phyloP scores from a whole-genome alignment of 2,797 vertebrate species.

The Rhinichthys osculus region DNA sequence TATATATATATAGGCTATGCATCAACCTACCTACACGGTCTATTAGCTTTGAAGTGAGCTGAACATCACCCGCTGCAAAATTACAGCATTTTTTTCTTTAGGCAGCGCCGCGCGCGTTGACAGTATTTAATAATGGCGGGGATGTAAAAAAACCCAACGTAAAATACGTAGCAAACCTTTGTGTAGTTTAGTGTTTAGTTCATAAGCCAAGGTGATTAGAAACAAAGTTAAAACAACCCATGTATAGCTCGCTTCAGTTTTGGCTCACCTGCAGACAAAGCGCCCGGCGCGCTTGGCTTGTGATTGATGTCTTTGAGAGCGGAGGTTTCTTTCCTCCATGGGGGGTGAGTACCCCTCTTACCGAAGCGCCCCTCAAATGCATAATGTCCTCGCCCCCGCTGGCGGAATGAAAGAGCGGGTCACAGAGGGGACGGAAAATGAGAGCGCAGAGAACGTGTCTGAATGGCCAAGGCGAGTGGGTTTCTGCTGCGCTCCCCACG shows the following conservation, averaged over 20 bases:
- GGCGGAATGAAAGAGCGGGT: constrained; percentile 50
- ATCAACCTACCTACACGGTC: neutral
- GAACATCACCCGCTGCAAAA: neutral
- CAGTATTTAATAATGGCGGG: neutral
- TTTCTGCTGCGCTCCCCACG: constrained; percentile 21
- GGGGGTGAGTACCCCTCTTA: constrained; percentile 43
- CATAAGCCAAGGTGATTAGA: constrained; percentile 21
- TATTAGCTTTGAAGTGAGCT: constrained; percentile 3
- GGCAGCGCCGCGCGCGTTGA: neutral
- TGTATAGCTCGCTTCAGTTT: neutral
- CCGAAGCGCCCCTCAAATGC: constrained; percentile 44
- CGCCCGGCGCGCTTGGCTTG: constrained; percentile 29
- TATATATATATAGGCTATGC: neutral
- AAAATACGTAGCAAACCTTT: neutral
- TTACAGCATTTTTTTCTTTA: neutral
- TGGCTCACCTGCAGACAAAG: constrained; percentile 49
- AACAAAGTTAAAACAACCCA: constrained; percentile 24
- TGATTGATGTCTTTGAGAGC: constrained; percentile 52
- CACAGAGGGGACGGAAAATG: constrained; percentile 57
- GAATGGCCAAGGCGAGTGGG: constrained; percentile 36
- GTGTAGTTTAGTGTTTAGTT: constrained; percentile 4
- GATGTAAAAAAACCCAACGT: neutral
- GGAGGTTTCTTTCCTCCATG: constrained; percentile 37
- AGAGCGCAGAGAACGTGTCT: constrained; percentile 50
- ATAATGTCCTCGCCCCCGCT: constrained; percentile 52